Conservation (phyloP, 1,140 invertebrate genomes). For the Orius laevigatus region DNA sequence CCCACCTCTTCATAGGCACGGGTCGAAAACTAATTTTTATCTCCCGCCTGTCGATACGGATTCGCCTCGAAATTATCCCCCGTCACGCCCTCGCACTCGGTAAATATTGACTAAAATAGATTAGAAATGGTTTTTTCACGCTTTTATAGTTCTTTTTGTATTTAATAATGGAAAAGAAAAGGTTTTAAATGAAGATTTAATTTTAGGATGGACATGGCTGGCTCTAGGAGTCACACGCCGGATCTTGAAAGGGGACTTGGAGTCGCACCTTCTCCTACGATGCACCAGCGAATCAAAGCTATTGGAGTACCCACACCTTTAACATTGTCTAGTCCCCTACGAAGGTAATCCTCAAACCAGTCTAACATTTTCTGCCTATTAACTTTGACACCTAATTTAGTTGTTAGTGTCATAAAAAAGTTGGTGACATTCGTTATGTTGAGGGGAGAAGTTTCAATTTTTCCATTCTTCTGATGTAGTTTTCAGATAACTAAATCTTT, state of each 20-base stretch:
- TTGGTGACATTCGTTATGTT: no score
- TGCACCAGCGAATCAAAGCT: constrained; percentile 77
- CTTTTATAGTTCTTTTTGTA: not conserved
- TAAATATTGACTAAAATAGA: constrained; percentile 13
- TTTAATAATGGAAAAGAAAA: not conserved
- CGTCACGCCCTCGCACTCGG: constrained; percentile 59
- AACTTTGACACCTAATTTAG: no score
- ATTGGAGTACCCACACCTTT: constrained; percentile 75
- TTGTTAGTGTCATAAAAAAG: no score
- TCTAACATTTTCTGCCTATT: no score
- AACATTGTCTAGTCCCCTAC: constrained; percentile 64
- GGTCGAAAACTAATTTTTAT: constrained; percentile 85
- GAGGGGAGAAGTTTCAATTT: no score
- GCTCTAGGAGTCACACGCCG: constrained; percentile 49
- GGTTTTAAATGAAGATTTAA: constrained; percentile 17
- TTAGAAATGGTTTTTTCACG: not conserved
- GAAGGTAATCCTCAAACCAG: constrained; percentile 40
- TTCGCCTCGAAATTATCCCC: constrained; percentile 39
- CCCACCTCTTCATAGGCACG: constrained; percentile 72
- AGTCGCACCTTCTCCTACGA: constrained; percentile 54
- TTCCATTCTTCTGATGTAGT: no score
- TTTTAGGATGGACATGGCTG: constrained; percentile 33
- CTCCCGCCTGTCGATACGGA: constrained; percentile 44
- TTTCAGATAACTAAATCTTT: no score
- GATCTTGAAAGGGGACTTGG: constrained; percentile 38